Evolutionary conservation across 2,888 invertebrate species (phyloP).

Genomic region (Platynereis dumerilii): DNA sequence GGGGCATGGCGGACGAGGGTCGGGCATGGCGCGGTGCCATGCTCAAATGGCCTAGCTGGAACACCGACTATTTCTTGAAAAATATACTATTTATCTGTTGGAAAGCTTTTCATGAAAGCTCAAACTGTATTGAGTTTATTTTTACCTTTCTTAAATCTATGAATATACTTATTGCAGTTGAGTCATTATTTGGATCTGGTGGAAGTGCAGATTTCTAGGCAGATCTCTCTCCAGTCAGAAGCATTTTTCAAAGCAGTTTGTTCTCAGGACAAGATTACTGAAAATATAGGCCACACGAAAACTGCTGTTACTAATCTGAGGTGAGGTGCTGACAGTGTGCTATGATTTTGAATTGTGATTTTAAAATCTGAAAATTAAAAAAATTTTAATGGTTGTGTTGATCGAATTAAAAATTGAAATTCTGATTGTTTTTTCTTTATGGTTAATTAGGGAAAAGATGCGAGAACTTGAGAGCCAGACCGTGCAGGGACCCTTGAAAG

Average conservation of each 20-base stretch:
- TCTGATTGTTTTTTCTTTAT: background rate
- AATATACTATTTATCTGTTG: too few relatives aligned
- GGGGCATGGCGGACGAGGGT: too few relatives aligned
- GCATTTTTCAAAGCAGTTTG: conserved; percentile 99
- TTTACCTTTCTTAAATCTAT: too few relatives aligned
- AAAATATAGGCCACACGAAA: conserved; percentile 75
- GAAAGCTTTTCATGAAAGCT: too few relatives aligned
- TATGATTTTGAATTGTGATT: background rate
- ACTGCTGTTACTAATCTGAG: conserved; percentile 56
- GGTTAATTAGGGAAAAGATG: conserved; percentile 71
- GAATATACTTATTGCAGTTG: conserved; percentile 67
- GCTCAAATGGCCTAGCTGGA: too few relatives aligned
- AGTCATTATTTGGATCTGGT: conserved; percentile 94
- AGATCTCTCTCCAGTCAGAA: conserved; percentile 91
- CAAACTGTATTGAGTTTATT: too few relatives aligned
- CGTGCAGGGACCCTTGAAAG: conserved; percentile 80
- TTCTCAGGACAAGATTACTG: conserved; percentile 96
- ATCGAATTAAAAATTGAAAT: background rate
- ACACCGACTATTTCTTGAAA: too few relatives aligned
- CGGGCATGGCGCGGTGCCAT: too few relatives aligned
- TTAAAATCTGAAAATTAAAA: background rate
- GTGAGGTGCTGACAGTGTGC: conserved; percentile 33
- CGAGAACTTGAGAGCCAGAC: conserved; percentile 78
- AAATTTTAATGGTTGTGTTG: background rate
- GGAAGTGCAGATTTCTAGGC: conserved; percentile 90